Base-by-base conservation (phyloP, 2,888 invertebrate species). In the Aricia artaxerxes region DNA sequence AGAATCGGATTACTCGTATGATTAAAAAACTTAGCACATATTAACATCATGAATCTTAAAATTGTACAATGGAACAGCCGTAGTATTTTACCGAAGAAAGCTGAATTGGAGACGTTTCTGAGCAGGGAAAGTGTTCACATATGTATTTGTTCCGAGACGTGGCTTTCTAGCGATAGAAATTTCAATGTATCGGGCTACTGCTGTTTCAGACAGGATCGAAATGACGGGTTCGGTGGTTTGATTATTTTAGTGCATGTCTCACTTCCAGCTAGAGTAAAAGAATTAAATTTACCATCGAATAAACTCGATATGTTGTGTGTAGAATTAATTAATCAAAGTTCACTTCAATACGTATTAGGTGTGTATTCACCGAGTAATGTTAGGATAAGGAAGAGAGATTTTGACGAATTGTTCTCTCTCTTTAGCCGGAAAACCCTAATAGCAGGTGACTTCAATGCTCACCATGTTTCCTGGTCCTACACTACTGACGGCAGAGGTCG, bases 1-100 rank as follows among this genome's bases (percentile, higher is more conserved):
- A 69, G 9, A 69, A 69, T 35, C 69, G 69, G 7, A 35, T 38
- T 9, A 69, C 69, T 35, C 4, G 69, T 5, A 69, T 69, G 13
- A 31, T 69, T 1, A 72, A 72, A 72, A 72, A 72, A 72, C 72
- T 72, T 38, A 72, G 35, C 38, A n/a, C n/a, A n/a, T n/a, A n/a
- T n/a, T n/a, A n/a, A n/a, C n/a, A n/a, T n/a, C n/a, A n/a, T n/a
- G n/a, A n/a, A n/a, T n/a, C n/a, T n/a, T n/a, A n/a, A n/a, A n/a
- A n/a, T n/a, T n/a, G n/a, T n/a, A n/a, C n/a, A 75, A 49, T 44
- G 75, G 44, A 44, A 75, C 75, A 49, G 75, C n/a, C 75, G 75
- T n/a, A 75, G 75, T 75, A 75, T 75, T 75, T 49, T 75, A 4
- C 75, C 75, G 11, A 75, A 75, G 49, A 75, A 49, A 49, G 2